phyloP scores from a whole-genome alignment of 2,113 vertebrate genomes.

The Semicossyphus pulcher region DNA sequence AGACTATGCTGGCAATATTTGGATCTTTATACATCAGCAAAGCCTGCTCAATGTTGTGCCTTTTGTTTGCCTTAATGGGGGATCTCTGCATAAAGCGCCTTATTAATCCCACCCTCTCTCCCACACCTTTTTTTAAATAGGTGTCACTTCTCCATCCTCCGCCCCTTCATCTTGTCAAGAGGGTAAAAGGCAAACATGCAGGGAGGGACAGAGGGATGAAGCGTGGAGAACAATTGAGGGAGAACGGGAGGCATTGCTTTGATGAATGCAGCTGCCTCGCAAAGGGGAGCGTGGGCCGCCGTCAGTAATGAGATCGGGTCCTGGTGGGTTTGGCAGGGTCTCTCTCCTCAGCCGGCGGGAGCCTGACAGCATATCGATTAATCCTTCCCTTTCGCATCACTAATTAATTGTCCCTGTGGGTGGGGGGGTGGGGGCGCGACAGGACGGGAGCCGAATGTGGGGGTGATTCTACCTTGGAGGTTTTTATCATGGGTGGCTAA shows the following conservation, averaged over 20 bases:
- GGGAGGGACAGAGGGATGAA: constrained; percentile 31
- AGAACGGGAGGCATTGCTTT: constrained; percentile 49
- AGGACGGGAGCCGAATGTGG: not conserved
- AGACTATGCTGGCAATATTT: no score
- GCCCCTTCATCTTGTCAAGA: constrained; percentile 63
- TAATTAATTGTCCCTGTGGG: constrained; percentile 65
- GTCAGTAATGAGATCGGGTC: constrained; percentile 70
- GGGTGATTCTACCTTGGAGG: constrained; percentile 5
- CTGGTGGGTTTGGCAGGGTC: constrained; percentile 70
- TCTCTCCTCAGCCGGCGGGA: constrained; percentile 45
- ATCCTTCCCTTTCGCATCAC: constrained; percentile 51
- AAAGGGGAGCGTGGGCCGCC: constrained; percentile 53
- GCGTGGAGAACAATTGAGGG: constrained; percentile 24
- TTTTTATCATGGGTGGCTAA: constrained; percentile 42
- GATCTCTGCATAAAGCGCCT: not conserved
- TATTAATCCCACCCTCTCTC: constrained; percentile 9
- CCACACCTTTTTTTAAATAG: constrained; percentile 49
- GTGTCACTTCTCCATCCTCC: constrained; percentile 53
- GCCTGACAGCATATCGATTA: constrained; percentile 73
- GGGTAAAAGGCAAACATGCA: constrained; percentile 44
- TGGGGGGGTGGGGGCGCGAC: constrained; percentile 18
- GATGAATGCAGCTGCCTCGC: constrained; percentile 68
- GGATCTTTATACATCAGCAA: no score
- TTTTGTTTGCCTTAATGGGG: not conserved
- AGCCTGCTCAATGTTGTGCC: no score